A percentile compares a stretch with the other conserved stretches of the same genome.
Evolutionary conservation across 2,888 invertebrate genomes (phyloP).

Genomic region (Megaustenia siamemsis): DNA sequence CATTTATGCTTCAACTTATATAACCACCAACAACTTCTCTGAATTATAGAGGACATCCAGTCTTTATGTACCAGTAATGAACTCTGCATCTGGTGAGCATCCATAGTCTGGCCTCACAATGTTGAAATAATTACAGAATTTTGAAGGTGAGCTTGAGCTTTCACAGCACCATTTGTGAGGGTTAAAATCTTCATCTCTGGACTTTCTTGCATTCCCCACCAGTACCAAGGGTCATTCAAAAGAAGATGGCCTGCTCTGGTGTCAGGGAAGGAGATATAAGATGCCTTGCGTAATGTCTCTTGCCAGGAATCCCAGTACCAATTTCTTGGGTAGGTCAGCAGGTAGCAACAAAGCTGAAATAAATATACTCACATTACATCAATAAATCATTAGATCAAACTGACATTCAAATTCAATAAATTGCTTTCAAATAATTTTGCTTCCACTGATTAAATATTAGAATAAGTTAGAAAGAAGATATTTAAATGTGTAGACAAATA

Average conservation of each 20-base stretch:
- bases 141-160: not conserved
- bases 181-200: constrained; percentile 22
- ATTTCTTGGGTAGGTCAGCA: not conserved
- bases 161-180: constrained; percentile 40
- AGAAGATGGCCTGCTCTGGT: constrained; percentile 41
- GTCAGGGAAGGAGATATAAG: not conserved
- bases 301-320: constrained; percentile 37
- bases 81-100: constrained; percentile 19
- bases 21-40: no score
- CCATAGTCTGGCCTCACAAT: constrained; percentile 38
- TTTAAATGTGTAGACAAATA: no score
- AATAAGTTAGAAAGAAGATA: no score
- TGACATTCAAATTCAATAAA: no score
- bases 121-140: constrained; percentile 17
- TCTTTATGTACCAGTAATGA: constrained; percentile 11
- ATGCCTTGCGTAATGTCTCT: not conserved
- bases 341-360: constrained; percentile 35
- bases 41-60: not conserved
- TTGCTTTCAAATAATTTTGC: no score
- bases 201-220: constrained; percentile 22
- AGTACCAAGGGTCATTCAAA: not conserved
- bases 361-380: not conserved
- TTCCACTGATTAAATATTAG: no score
- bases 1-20: no score
- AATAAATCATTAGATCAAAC: no score